Conservation (phyloP, 2,113 vertebrate species). For the Pelecanoides urinatrix region DNA sequence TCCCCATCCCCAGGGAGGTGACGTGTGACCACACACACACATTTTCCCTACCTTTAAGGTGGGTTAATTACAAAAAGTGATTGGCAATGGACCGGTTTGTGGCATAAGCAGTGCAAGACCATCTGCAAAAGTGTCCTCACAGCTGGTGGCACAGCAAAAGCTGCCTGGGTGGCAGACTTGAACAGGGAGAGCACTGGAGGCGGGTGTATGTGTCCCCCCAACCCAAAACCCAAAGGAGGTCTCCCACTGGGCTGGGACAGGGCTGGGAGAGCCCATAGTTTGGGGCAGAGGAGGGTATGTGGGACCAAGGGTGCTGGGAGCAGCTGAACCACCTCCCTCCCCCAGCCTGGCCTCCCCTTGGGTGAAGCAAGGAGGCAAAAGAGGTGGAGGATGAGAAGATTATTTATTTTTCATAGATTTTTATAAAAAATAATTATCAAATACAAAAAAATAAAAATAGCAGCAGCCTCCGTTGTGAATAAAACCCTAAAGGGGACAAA, state of each 20-base stretch:
- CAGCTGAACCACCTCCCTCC: neutral
- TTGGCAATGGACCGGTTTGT: neutral
- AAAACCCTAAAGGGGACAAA: slow-evolving; percentile 59
- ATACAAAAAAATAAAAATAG: slow-evolving; percentile 74
- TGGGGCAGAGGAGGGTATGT: neutral
- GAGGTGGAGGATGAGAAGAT: slow-evolving; percentile 50
- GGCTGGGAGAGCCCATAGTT: neutral
- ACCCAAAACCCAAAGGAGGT: neutral
- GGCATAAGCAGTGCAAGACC: neutral
- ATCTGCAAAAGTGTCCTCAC: neutral
- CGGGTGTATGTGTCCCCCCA: neutral
- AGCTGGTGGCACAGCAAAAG: neutral
- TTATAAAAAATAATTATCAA: slow-evolving; percentile 77
- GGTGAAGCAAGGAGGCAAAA: slow-evolving; percentile 3
- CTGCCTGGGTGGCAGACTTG: neutral
- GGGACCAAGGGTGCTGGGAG: fast-evolving
- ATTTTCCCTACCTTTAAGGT: neutral
- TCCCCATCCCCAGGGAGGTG: neutral
- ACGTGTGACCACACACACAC: neutral
- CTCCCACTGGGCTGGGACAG: neutral
- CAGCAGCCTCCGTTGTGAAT: slow-evolving; percentile 68
- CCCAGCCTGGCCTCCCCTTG: neutral
- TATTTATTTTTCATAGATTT: slow-evolving; percentile 74
- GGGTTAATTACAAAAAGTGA: neutral
- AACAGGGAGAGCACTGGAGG: neutral